phyloP scores from a whole-genome alignment of 1,140 invertebrate species.

The Hyphantria cunea region DNA sequence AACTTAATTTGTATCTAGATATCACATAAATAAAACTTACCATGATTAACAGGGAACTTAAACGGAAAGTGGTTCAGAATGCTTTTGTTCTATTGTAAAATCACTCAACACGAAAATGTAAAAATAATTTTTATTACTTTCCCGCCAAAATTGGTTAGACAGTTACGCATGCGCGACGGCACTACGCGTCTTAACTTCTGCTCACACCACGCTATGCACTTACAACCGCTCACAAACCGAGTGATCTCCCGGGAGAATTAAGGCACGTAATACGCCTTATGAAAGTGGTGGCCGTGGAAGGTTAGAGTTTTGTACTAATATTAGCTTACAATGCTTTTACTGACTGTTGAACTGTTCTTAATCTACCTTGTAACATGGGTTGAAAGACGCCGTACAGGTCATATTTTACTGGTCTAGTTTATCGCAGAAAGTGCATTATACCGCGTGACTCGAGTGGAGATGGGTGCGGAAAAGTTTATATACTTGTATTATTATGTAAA shows the following conservation, averaged over 20 bases:
- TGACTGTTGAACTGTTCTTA: constrained; percentile 25
- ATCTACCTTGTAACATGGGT: constrained; percentile 6
- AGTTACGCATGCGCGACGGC: constrained; percentile 55
- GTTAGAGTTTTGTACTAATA: constrained; percentile 24
- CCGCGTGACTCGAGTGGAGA: constrained; percentile 19
- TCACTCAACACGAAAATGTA: not conserved
- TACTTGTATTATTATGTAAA: constrained; percentile 1
- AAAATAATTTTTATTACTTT: constrained; percentile 32
- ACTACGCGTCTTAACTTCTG: constrained; percentile 58
- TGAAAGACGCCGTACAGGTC: constrained; percentile 12
- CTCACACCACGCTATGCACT: constrained; percentile 21
- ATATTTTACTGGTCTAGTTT: constrained; percentile 5
- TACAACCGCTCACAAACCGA: constrained; percentile 49
- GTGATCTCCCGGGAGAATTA: constrained; percentile 55
- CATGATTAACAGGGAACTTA: not conserved
- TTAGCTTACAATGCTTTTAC: constrained; percentile 12
- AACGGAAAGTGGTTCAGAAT: not conserved
- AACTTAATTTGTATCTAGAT: too few species aligned
- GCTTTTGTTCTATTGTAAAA: not conserved
- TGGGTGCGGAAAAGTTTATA: constrained; percentile 6
- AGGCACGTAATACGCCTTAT: constrained; percentile 69
- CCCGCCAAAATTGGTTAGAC: constrained; percentile 40
- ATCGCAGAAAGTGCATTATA: constrained; percentile 24
- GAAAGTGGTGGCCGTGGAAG: constrained; percentile 66
- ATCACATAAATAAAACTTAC: not conserved